These are phyloP conservation scores for Nycticorax nycticorax DNA, from an alignment of 2,113 vertebrate genomes.

Conservation along the genomic window DNA sequence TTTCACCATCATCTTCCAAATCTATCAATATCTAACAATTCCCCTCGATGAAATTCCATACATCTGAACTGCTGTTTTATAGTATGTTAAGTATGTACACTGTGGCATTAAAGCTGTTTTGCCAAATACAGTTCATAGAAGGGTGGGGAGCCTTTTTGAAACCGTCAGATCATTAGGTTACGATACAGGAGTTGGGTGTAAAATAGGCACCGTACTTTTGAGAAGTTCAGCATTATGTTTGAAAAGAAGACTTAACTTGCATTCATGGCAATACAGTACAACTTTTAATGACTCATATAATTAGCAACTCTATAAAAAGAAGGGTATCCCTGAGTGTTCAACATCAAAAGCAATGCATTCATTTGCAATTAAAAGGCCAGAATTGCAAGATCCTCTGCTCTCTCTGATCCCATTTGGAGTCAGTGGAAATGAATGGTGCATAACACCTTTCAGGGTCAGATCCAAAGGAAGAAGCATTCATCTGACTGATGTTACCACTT, in stretches of 20 bases:
- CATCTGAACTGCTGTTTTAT: background rate
- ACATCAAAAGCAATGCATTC: conserved; percentile 15
- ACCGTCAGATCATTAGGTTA: background rate
- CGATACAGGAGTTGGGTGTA: background rate
- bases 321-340: background rate
- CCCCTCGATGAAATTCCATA: background rate
- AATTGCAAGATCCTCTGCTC: background rate
- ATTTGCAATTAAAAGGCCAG: conserved; percentile 38
- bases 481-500: background rate
- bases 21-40: background rate
- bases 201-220: background rate
- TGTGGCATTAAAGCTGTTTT: background rate
- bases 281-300: conserved; percentile 5
- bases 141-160: background rate
- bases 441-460: background rate
- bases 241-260: background rate
- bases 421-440: background rate
- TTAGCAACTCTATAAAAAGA: background rate
- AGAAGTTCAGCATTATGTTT: background rate
- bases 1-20: background rate
- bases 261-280: background rate
- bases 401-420: background rate
- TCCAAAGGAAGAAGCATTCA: background rate
- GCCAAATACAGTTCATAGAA: background rate
- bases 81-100: background rate